Conservation (phyloP, 2,113 vertebrate species). For the Syngnathus floridae region DNA sequence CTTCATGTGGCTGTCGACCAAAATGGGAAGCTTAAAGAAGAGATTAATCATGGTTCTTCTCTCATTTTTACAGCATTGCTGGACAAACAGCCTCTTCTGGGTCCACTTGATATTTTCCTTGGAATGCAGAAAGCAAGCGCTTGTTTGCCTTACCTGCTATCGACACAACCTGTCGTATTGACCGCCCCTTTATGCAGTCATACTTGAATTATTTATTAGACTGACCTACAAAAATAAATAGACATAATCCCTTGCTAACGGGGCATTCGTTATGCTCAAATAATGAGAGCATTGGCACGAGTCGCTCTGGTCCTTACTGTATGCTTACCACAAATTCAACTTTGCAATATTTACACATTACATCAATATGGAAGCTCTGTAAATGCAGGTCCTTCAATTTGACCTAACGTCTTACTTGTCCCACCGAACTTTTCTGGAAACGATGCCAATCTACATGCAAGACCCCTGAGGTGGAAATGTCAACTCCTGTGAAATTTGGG, state of each 20-base stretch:
- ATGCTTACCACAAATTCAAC: conserved; percentile 8
- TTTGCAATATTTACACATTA: background rate
- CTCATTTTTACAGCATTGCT: background rate
- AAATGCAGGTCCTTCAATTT: background rate
- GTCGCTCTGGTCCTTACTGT: conserved; percentile 2
- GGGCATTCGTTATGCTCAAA: conserved; percentile 34
- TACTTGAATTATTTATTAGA: conserved; percentile 52
- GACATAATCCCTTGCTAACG: conserved; percentile 28
- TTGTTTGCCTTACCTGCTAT: conserved; percentile 29
- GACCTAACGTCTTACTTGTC: too few relatives aligned
- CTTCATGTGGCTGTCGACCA: conserved; percentile 19
- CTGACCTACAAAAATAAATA: conserved; percentile 34
- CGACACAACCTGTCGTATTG: conserved; percentile 30
- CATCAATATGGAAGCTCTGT: background rate
- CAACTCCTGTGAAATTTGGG: background rate
- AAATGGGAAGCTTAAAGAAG: conserved; percentile 7
- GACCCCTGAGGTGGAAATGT: background rate
- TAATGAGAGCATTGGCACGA: conserved; percentile 11
- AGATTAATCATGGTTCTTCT: conserved; percentile 35
- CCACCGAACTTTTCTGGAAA: background rate
- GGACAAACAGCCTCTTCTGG: conserved; percentile 6
- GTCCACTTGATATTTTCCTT: conserved; percentile 7
- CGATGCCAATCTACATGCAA: background rate
- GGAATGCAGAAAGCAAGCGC: conserved; percentile 5
- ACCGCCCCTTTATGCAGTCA: conserved; percentile 41